phyloP scores from a whole-genome alignment of 2,113 vertebrate species.

The Sebastes schlegelii region DNA sequence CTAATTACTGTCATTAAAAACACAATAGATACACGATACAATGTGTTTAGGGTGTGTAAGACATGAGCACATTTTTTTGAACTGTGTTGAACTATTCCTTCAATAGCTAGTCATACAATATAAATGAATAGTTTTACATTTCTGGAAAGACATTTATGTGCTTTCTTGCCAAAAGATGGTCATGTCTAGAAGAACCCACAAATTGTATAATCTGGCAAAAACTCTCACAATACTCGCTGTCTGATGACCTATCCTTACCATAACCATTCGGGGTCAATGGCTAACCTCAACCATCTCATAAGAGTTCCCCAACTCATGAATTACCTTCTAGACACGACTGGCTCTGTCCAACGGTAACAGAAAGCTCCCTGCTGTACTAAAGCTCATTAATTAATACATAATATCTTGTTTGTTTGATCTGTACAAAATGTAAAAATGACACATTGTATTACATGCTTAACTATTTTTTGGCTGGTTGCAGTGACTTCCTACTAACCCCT shows the following conservation, averaged over 20 bases:
- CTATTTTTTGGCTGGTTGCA: not conserved
- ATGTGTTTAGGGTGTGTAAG: conserved; percentile 11
- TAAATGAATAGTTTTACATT: not conserved
- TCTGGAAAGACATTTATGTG: not conserved
- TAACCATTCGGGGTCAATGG: too few species aligned
- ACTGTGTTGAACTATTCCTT: not conserved
- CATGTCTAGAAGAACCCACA: too few species aligned
- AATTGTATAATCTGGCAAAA: too few species aligned
- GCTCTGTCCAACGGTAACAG: not conserved
- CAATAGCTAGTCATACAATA: not conserved
- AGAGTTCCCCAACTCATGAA: too few species aligned
- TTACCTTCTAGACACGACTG: too few species aligned
- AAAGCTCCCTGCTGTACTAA: not conserved
- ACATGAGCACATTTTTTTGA: not conserved
- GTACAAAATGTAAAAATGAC: not conserved
- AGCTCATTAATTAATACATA: not conserved
- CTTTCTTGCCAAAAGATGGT: not conserved
- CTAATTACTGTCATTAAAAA: conserved; percentile 68
- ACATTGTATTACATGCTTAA: not conserved
- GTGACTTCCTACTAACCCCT: not conserved
- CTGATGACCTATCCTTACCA: too few species aligned
- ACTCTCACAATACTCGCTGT: too few species aligned
- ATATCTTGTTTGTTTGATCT: not conserved
- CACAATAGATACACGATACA: conserved; percentile 52
- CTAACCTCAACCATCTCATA: too few species aligned